Base-by-base conservation (phyloP, 2,113 vertebrate species). In the Catharus fuscescens region DNA sequence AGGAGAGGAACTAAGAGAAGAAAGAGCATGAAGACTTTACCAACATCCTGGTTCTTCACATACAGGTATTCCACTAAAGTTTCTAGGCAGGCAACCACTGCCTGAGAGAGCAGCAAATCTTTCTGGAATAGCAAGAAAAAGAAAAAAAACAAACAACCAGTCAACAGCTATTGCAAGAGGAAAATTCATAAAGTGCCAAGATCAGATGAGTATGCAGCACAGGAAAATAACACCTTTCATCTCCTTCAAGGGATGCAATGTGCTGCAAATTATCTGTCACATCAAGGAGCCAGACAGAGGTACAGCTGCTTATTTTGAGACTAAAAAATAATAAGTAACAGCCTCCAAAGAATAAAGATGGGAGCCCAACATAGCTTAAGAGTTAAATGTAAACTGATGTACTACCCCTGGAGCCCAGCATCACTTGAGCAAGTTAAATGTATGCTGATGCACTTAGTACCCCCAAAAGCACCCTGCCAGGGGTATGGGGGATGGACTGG, bases 11-110 rank as follows among this genome's bases (percentile, higher is more conserved):
- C 31, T 23, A 88, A 32, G 26, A 78, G 23, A 93, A 93, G 44
- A 57, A 81, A 78, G 23, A 78, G 9, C 25, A 61, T n/a, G 25
- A 84, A 76, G 53, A 81, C 67, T 92, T 93, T 98, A 99, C 99
- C 99, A 64, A 97, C 70, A 47, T 95, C 72, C 53, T 98, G 97
- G 92, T 97, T 98, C 93, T 96, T 98, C 79, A 96, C 91, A 91
- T 98, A 96, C 42, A 99, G 95, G 93, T 99, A 99, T 81, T 97
- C 97, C 92, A 99, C 93, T 95, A 99, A 97, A 87, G 98, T 98
- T 91, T 98, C 98, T 66, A 99, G 96, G 94, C 98, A 99, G 95
- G 98, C 98, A 84, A 99, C 97, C 53, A 98, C 98, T 5, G 98
- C 97, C 83, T 97, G 98, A 62, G 99, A 97, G 88, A 99, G 84